Evolutionary conservation across 2,888 invertebrate species (phyloP).

Genomic region (Arctia plantaginis): DNA sequence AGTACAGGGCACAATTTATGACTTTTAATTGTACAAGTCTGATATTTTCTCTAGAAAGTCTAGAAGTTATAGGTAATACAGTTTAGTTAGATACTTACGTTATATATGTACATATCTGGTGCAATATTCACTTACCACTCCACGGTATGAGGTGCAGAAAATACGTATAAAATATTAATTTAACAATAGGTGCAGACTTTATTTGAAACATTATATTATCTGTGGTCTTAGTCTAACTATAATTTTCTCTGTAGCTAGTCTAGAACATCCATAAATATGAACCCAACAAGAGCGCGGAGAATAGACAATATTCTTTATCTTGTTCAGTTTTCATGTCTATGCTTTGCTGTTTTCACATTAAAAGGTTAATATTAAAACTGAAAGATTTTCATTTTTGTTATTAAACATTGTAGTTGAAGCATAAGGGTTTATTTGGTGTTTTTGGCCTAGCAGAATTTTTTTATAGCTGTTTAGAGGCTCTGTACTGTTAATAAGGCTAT

Average conservation of each 20-base stretch:
- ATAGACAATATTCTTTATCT: background rate
- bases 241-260: constrained; percentile 16
- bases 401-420: background rate
- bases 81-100: background rate
- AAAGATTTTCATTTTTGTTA: background rate
- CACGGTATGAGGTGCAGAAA: constrained; percentile 8
- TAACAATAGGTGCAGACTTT: constrained; percentile 17
- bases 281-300: background rate
- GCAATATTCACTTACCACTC: background rate
- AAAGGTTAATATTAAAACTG: background rate
- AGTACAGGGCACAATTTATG: background rate
- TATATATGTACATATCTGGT: background rate
- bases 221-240: constrained; percentile 5
- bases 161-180: constrained; percentile 17
- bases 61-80: background rate
- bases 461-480: background rate
- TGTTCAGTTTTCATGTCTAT: background rate
- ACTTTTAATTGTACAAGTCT: background rate
- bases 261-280: constrained; percentile 11
- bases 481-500: background rate
- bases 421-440: background rate
- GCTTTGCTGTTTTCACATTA: background rate
- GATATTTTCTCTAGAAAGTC: background rate
- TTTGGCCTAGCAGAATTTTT: background rate
- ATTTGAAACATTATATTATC: constrained; percentile 7